Evolutionary conservation across 1,140 invertebrate species (phyloP).

Genomic region (Drosophila bocki): DNA sequence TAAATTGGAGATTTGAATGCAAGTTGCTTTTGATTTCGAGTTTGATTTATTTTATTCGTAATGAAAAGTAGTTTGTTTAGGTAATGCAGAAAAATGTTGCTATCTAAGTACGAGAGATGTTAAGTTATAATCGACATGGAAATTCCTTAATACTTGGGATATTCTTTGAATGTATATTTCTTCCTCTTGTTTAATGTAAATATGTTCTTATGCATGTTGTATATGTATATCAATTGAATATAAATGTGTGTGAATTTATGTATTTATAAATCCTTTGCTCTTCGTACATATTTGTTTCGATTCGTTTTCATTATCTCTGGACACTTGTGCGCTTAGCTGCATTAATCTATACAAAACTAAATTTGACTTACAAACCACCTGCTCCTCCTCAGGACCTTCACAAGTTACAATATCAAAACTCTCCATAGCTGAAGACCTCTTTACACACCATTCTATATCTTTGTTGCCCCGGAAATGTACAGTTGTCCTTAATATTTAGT

Average conservation of each 20-base stretch:
- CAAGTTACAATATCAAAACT: conserved; percentile 78
- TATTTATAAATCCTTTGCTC: conserved; percentile 46
- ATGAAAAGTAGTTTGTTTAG: conserved; percentile 56
- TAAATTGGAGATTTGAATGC: conserved; percentile 67
- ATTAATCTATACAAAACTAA: conserved; percentile 71
- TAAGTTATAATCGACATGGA: conserved; percentile 77
- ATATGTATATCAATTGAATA: conserved; percentile 62
- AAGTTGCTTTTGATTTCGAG: conserved; percentile 45
- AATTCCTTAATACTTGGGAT: conserved; percentile 59
- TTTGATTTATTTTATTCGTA: conserved; percentile 38
- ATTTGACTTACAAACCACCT: conserved; percentile 56
- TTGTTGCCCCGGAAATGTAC: conserved; percentile 26
- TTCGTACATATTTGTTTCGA: conserved; percentile 5
- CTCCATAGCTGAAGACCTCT: conserved; percentile 42
- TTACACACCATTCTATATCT: conserved; percentile 22
- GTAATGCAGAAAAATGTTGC: conserved; percentile 77
- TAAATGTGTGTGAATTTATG: conserved; percentile 46
- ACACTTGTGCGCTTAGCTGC: conserved; percentile 77
- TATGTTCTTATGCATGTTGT: conserved; percentile 45
- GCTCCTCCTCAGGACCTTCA: conserved; percentile 42
- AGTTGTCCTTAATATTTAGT: conserved; percentile 9
- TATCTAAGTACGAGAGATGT: conserved; percentile 78
- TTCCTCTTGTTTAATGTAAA: conserved; percentile 44
- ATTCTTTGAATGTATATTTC: conserved; percentile 56
- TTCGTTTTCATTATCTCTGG: conserved; percentile 43